Evolutionary conservation across 2,797 vertebrate species (phyloP).

Genomic region (Aratinga solstitialis): DNA sequence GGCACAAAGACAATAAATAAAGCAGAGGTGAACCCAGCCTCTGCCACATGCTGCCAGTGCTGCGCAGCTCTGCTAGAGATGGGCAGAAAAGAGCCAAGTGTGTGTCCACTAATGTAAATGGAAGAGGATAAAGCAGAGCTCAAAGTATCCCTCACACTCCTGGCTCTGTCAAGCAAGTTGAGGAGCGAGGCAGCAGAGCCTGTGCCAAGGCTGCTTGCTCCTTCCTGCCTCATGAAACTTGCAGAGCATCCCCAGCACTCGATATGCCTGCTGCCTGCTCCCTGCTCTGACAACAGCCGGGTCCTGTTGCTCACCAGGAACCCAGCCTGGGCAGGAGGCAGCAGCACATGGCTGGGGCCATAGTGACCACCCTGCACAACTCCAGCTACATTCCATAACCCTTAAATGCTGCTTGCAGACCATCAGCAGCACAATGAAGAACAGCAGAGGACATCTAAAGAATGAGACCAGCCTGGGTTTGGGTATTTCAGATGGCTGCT

Average conservation of each 20-base stretch:
- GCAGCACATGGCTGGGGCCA: fast-evolving
- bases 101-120: neutral
- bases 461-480: neutral
- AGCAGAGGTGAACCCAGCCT: neutral
- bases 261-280: slow-evolving; percentile 63
- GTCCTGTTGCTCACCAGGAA: slow-evolving; percentile 29
- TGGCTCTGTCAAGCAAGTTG: neutral
- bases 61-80: neutral
- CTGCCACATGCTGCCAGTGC: neutral
- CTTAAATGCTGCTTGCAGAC: neutral
- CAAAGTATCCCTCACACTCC: neutral
- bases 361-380: neutral
- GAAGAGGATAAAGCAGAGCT: neutral
- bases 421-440: neutral
- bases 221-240: slow-evolving; percentile 79
- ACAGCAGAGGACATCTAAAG: neutral
- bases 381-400: neutral
- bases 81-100: neutral
- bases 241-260: slow-evolving; percentile 71
- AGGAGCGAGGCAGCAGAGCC: neutral
- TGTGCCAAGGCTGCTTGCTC: neutral
- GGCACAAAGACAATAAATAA: neutral
- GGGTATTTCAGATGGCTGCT: neutral
- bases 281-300: neutral
- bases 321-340: neutral